Evolutionary conservation across 2,113 vertebrate species (phyloP).

Genomic region (Caloenas nicobarica): DNA sequence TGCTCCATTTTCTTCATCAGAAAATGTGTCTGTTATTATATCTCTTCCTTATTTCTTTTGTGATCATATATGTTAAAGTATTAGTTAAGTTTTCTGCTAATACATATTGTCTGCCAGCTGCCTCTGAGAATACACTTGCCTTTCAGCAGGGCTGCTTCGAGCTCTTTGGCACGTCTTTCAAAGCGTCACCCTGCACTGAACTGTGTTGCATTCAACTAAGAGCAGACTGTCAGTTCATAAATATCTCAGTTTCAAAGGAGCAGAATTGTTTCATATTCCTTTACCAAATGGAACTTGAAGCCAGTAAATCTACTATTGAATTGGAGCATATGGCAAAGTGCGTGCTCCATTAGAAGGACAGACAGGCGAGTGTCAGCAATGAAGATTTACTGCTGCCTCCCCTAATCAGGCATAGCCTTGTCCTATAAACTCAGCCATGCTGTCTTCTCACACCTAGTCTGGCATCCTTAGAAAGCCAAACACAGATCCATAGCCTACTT

Average conservation of each 20-base stretch:
- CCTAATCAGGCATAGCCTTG: background rate
- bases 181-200: background rate
- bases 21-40: background rate
- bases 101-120: background rate
- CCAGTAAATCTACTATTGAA: background rate
- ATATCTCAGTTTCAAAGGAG: background rate
- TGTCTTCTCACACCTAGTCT: background rate
- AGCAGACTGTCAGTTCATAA: background rate
- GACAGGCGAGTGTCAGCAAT: background rate
- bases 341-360: background rate
- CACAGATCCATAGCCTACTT: background rate
- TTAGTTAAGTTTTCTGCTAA: background rate
- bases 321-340: accelerated
- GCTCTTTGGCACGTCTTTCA: background rate
- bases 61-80: background rate
- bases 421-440: accelerated
- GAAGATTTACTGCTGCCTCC: background rate
- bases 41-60: background rate
- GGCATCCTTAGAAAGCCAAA: background rate
- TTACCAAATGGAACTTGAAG: background rate
- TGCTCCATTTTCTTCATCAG: background rate
- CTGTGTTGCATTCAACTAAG: background rate
- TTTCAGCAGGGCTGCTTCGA: background rate
- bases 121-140: background rate
- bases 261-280: background rate